Conservation (phyloP, 37 sponge, comb jelly and placozoan genomes). For the Ianthella basta region DNA sequence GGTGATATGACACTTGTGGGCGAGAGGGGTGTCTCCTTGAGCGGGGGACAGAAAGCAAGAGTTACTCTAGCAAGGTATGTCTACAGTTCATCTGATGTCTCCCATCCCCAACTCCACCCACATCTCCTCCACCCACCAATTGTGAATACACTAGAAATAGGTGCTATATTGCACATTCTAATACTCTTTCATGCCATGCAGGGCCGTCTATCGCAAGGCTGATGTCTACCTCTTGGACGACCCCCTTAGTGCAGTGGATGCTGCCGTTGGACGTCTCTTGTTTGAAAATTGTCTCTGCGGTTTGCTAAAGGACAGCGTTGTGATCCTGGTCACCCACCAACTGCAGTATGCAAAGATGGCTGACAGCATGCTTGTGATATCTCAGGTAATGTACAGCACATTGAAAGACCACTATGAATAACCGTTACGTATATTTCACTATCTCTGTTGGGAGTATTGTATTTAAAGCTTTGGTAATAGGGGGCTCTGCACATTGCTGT, state of each 20-base stretch:
- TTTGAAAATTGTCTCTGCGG: slow-evolving; percentile 81
- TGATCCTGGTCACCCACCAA: slow-evolving; percentile 85
- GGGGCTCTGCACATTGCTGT: no score
- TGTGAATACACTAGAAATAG: background rate
- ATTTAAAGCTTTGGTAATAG: no score
- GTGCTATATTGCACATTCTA: background rate
- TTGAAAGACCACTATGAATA: no score
- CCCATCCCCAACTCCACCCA: no score
- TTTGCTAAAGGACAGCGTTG: slow-evolving; percentile 52
- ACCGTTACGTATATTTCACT: no score
- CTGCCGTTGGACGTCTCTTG: slow-evolving; percentile 71
- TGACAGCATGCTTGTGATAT: slow-evolving; percentile 70
- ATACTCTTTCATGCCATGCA: background rate
- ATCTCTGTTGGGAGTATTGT: no score
- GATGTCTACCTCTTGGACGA: slow-evolving; percentile 86
- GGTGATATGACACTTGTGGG: slow-evolving; percentile 60
- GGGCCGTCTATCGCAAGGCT: slow-evolving; percentile 79
- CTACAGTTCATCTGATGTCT: no score
- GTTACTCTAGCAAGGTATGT: slow-evolving; percentile 53
- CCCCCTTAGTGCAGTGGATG: slow-evolving; percentile 89
- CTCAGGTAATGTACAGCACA: slow-evolving; percentile 47
- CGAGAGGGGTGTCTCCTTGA: slow-evolving; percentile 58
- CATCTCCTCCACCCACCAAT: no score
- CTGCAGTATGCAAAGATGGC: slow-evolving; percentile 77
- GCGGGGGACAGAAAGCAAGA: slow-evolving; percentile 71